Evolutionary conservation across 2,113 vertebrate species (phyloP).

Genomic region (Odontesthes bonariensis): DNA sequence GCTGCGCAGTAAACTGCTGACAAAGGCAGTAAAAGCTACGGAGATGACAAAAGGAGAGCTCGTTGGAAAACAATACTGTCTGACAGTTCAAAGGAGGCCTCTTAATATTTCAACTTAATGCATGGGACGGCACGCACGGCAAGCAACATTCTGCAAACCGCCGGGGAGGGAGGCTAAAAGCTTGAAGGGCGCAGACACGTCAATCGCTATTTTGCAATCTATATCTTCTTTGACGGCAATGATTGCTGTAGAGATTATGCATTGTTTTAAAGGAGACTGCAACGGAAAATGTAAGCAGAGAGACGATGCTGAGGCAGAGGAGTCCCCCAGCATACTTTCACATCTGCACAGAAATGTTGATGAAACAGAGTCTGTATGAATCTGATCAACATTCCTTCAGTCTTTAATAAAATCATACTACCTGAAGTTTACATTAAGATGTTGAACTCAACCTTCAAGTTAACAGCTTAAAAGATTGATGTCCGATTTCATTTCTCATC

Average conservation of each 20-base stretch:
- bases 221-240: slow-evolving; percentile 1
- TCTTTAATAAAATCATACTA: too few relatives aligned
- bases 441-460: slow-evolving; percentile 20
- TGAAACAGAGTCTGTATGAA: neutral
- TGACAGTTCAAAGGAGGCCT: slow-evolving; percentile 78
- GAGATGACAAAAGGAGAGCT: slow-evolving; percentile 74
- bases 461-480: slow-evolving; percentile 56
- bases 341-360: neutral
- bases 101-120: slow-evolving; percentile 73
- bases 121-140: neutral
- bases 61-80: slow-evolving; percentile 78
- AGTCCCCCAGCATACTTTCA: neutral
- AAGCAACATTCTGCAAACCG: slow-evolving; percentile 26
- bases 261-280: neutral
- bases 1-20: slow-evolving; percentile 79
- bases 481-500: neutral
- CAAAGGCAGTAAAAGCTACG: slow-evolving; percentile 73
- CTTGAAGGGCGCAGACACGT: slow-evolving; percentile 1
- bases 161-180: slow-evolving; percentile 52
- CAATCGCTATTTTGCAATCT: neutral
- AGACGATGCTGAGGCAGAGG: neutral
- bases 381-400: slow-evolving; percentile 8
- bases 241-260: slow-evolving; percentile 2
- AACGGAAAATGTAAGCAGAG: neutral
- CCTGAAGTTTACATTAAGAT: neutral